Evolutionary conservation across 2,888 invertebrate genomes (phyloP).

Genomic region (Athetis lepigone): DNA sequence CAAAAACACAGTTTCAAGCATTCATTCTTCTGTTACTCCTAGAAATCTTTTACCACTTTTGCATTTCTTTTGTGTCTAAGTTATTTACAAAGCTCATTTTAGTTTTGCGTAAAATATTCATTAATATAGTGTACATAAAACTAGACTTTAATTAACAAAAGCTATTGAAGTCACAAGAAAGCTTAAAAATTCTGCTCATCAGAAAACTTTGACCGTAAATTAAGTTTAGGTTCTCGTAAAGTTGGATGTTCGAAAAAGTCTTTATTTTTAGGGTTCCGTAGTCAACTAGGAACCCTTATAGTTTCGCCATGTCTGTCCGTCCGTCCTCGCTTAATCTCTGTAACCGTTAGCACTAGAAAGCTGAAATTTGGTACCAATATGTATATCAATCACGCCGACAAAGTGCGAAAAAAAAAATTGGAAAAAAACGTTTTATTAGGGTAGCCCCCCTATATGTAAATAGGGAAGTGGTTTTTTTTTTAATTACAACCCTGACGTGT

Average conservation of each 20-base stretch:
- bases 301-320: no score
- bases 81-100: neutral
- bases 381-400: no score
- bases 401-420: no score
- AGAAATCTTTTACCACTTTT: constrained; percentile 32
- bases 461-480: no score
- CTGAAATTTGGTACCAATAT: no score
- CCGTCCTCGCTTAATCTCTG: no score
- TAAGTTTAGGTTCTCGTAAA: constrained; percentile 30
- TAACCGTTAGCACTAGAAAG: no score
- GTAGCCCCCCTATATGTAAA: no score
- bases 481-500: no score
- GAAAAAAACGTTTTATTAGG: no score
- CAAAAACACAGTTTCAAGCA: constrained; percentile 8
- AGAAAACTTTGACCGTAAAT: constrained; percentile 40
- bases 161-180: constrained; percentile 17
- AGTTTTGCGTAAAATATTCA: constrained; percentile 1
- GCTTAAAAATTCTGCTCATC: constrained; percentile 43
- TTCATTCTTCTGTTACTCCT: constrained; percentile 13
- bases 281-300: no score
- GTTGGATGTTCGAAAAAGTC: neutral
- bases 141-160: constrained; percentile 33
- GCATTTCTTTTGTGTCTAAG: neutral
- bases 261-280: no score
- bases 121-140: constrained; percentile 1